These are phyloP conservation scores for Chionodraco myersi DNA, from an alignment of 2,113 vertebrate species.

Conservation along the genomic window DNA sequence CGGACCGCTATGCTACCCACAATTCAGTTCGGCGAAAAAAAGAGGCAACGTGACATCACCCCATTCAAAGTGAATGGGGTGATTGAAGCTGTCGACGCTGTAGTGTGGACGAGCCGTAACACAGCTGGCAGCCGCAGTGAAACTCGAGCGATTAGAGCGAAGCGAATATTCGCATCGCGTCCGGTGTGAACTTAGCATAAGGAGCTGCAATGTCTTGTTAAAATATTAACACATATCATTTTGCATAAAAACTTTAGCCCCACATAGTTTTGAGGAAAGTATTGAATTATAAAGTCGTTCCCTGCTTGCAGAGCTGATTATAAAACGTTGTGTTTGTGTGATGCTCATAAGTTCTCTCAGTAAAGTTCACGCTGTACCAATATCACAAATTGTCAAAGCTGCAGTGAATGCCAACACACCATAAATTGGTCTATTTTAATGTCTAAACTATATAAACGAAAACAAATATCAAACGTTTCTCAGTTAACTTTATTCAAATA, in stretches of 20 bases:
- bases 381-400: constrained; percentile 24
- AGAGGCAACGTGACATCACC: too few relatives aligned
- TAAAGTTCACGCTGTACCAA: neutral
- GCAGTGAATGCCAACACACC: constrained; percentile 24
- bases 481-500: neutral
- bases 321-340: constrained; percentile 19
- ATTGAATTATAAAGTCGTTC: constrained; percentile 28
- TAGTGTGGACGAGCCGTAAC: too few relatives aligned
- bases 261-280: constrained; percentile 20
- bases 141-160: too few relatives aligned
- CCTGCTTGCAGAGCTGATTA: constrained; percentile 8
- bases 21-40: too few relatives aligned
- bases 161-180: too few relatives aligned
- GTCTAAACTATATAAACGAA: neutral
- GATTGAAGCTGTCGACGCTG: too few relatives aligned
- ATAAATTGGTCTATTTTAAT: constrained; percentile 26
- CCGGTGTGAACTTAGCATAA: too few relatives aligned
- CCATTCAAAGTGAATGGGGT: too few relatives aligned
- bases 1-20: too few relatives aligned
- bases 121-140: too few relatives aligned
- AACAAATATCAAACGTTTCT: constrained; percentile 7
- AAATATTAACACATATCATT: constrained; percentile 18
- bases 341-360: constrained; percentile 22
- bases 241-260: neutral
- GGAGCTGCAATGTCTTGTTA: constrained; percentile 3